A percentile compares a stretch with the other conserved stretches of the same genome.
phyloP scores from a whole-genome alignment of 2,797 vertebrate genomes.

The Mormyrops boulengeri region DNA sequence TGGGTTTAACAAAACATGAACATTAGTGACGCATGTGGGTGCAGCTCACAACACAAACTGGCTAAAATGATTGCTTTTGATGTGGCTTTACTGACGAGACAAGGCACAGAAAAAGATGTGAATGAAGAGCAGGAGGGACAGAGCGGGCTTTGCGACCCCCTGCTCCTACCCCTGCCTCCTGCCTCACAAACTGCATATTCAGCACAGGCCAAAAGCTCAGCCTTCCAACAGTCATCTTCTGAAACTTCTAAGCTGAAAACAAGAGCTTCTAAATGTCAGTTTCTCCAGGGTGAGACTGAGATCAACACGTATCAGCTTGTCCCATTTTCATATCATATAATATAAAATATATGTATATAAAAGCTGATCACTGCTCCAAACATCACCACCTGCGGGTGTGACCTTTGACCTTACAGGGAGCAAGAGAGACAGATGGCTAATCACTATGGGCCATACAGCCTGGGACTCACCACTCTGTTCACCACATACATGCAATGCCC shows the following conservation, averaged over 20 bases:
- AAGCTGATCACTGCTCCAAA: constrained; percentile 28
- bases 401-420: neutral
- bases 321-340: constrained; percentile 16
- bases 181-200: constrained; percentile 29
- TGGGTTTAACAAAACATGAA: neutral
- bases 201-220: neutral
- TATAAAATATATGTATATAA: neutral
- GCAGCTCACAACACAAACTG: constrained; percentile 14
- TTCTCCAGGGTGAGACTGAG: neutral
- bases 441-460: neutral
- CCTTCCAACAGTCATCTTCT: neutral
- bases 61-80: constrained; percentile 59
- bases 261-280: neutral
- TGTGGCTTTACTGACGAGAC: constrained; percentile 57
- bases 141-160: neutral
- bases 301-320: constrained; percentile 15
- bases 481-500: neutral
- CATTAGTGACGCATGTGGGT: neutral
- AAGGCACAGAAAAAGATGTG: constrained; percentile 59
- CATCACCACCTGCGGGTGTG: neutral
- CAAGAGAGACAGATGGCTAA: neutral
- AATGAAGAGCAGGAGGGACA: constrained; percentile 31
- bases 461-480: neutral
- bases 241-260: neutral
- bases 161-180: constrained; percentile 28